These are phyloP conservation scores for Xiphophorus maculatus DNA, from an alignment of 2,113 vertebrate species.

Conservation along the genomic window DNA sequence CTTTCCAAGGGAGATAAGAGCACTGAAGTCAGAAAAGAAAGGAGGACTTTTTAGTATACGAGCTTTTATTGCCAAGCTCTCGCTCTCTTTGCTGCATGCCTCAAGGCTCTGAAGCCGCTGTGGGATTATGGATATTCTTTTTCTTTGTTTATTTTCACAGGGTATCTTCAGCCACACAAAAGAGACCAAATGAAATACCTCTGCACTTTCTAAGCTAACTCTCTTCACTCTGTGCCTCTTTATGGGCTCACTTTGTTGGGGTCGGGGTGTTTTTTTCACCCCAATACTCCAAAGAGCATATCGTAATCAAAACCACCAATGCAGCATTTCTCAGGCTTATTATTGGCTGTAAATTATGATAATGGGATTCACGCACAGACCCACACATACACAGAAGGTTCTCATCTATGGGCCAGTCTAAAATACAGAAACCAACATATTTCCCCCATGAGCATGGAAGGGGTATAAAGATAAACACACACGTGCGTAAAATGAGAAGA, in stretches of 20 bases:
- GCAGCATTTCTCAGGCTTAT: constrained; percentile 68
- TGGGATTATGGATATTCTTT: constrained; percentile 61
- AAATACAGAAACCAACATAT: constrained; percentile 40
- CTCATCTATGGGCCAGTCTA: constrained; percentile 33
- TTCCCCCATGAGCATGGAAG: constrained; percentile 42
- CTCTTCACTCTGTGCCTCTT: constrained; percentile 54
- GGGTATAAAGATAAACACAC: constrained; percentile 58
- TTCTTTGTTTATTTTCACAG: constrained; percentile 74
- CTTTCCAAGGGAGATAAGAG: constrained; percentile 55
- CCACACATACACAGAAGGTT: constrained; percentile 56
- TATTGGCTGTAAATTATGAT: constrained; percentile 79
- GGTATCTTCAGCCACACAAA: constrained; percentile 67
- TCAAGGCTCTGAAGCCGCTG: constrained; percentile 65
- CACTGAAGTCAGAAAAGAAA: constrained; percentile 53
- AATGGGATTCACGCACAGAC: constrained; percentile 67
- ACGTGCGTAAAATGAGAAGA: constrained; percentile 39
- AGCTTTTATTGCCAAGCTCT: constrained; percentile 53
- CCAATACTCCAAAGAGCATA: constrained; percentile 70
- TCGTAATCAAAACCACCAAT: constrained; percentile 81
- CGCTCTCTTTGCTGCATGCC: constrained; percentile 45
- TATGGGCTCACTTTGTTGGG: constrained; percentile 60
- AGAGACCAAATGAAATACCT: constrained; percentile 67
- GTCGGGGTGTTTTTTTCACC: constrained; percentile 41
- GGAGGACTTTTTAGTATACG: constrained; percentile 37
- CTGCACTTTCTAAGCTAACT: constrained; percentile 55